Percentiles rank a stretch among this genome's conserved stretches.
Evolutionary conservation across 1,140 invertebrate species (phyloP).

Genomic region (Pseudoatta argentina): DNA sequence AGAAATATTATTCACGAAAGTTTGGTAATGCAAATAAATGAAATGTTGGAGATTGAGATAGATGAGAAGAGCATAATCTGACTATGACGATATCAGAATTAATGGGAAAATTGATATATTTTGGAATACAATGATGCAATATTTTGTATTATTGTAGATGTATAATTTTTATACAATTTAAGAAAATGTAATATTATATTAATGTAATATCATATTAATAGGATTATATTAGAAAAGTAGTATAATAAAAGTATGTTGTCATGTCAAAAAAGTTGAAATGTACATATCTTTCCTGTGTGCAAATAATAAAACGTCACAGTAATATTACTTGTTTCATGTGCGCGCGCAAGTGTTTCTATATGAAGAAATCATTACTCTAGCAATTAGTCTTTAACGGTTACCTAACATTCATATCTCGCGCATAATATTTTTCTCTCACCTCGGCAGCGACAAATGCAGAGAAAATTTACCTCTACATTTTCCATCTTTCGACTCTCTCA

Average conservation of each 20-base stretch:
- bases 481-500: conserved; percentile 44
- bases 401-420: conserved; percentile 64
- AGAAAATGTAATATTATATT: not conserved
- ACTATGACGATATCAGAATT: conserved; percentile 38
- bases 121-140: not conserved
- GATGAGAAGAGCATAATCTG: conserved; percentile 55
- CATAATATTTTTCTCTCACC: conserved; percentile 69
- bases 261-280: not conserved
- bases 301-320: not conserved
- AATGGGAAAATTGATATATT: conserved; percentile 14
- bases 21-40: conserved; percentile 59
- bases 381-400: conserved; percentile 69
- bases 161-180: not conserved
- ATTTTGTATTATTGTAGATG: not conserved
- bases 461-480: conserved; percentile 64
- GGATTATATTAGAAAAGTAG: not conserved
- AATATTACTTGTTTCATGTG: not conserved
- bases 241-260: not conserved
- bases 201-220: not conserved
- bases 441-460: conserved; percentile 54
- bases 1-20: conserved; percentile 66
- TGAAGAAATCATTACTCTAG: conserved; percentile 70
- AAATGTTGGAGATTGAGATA: conserved; percentile 46
- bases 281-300: not conserved
- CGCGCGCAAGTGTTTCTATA: not conserved